Percentiles rank a stretch among this genome's conserved stretches.
Evolutionary conservation across 2,888 invertebrate genomes (phyloP).

Genomic region (Pecten maximus): DNA sequence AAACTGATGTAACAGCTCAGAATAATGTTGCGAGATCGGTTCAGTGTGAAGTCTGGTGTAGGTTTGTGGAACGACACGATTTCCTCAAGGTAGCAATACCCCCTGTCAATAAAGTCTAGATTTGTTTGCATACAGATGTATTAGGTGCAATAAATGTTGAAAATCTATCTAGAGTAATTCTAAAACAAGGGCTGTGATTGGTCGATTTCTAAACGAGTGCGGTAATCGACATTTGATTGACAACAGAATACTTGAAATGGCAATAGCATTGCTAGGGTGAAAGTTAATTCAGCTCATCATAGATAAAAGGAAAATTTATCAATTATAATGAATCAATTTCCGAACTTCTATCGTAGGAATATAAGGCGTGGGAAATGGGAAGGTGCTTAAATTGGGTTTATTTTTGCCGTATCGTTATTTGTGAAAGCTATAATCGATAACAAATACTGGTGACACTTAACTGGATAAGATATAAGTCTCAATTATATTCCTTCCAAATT

Average conservation of each 20-base stretch:
- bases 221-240: conserved; percentile 33
- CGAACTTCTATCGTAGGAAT: neutral
- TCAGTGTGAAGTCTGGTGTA: neutral
- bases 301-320: neutral
- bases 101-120: neutral
- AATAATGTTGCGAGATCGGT: neutral
- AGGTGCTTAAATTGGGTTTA: neutral
- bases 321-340: neutral
- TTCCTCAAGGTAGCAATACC: neutral
- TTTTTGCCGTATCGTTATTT: neutral
- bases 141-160: conserved; percentile 30
- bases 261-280: neutral
- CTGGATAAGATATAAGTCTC: neutral
- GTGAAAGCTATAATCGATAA: neutral
- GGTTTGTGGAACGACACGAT: neutral
- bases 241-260: neutral
- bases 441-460: neutral
- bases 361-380: neutral
- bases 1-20: neutral
- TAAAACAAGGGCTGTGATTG: conserved; percentile 25
- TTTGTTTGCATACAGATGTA: conserved; percentile 17
- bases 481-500: neutral
- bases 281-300: neutral
- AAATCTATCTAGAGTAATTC: conserved; percentile 9
- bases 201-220: neutral